phyloP scores from a whole-genome alignment of 2,113 vertebrate genomes.

The Laticauda laticaudata region DNA sequence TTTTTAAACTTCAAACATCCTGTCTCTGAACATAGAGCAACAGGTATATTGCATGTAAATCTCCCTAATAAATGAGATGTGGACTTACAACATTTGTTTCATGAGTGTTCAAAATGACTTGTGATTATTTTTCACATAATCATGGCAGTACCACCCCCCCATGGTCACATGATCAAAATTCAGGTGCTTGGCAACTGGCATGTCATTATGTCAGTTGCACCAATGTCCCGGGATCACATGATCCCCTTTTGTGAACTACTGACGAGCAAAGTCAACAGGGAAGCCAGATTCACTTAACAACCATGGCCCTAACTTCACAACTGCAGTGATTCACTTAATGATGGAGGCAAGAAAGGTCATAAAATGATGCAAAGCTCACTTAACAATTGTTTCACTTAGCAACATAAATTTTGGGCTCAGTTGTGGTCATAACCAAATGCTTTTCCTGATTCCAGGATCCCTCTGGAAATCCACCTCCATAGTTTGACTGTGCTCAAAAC shows the following conservation, averaged over 20 bases:
- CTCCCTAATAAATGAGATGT: neutral
- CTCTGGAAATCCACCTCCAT: neutral
- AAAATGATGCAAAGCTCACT: neutral
- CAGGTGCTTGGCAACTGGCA: neutral
- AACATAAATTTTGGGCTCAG: neutral
- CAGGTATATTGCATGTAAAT: neutral
- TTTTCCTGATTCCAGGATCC: neutral
- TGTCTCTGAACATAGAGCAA: neutral
- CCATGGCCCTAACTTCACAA: neutral
- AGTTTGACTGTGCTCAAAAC: neutral
- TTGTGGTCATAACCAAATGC: too few relatives aligned
- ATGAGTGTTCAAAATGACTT: too few relatives aligned
- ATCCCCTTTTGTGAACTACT: neutral
- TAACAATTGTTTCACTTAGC: neutral
- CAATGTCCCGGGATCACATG: neutral
- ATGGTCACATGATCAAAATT: neutral
- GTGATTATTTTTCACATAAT: too few relatives aligned
- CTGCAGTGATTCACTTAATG: neutral
- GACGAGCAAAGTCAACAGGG: neutral
- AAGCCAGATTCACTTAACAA: neutral
- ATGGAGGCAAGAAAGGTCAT: too few relatives aligned
- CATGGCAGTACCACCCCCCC: too few relatives aligned
- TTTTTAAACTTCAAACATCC: neutral
- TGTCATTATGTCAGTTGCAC: neutral
- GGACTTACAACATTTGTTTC: too few relatives aligned